Conservation (phyloP, 2,113 vertebrate genomes). For the Rhipidura dahli region DNA sequence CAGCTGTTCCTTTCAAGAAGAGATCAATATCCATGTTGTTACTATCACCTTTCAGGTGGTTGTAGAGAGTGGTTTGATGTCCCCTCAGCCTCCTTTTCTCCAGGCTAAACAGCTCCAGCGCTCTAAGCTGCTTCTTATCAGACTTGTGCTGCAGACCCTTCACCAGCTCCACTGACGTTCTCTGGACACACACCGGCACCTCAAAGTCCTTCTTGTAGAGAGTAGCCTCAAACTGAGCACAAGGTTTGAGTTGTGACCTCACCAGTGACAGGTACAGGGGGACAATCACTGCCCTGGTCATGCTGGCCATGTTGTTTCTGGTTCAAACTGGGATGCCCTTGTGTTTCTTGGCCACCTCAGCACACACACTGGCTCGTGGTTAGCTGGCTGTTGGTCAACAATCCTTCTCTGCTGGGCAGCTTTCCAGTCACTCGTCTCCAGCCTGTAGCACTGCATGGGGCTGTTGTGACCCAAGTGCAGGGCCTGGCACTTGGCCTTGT, state of each 20-base stretch:
- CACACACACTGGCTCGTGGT: background rate
- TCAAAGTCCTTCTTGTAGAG: background rate
- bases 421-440: background rate
- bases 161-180: background rate
- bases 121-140: background rate
- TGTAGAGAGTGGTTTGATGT: fast-evolving
- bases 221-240: background rate
- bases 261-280: background rate
- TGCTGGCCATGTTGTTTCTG: background rate
- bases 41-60: background rate
- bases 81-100: background rate
- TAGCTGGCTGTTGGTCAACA: background rate
- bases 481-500: too few species aligned
- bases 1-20: background rate
- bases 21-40: fast-evolving
- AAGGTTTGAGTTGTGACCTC: fast-evolving
- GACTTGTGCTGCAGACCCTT: background rate
- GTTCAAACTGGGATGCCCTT: background rate
- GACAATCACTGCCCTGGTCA: background rate
- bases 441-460: fast-evolving
- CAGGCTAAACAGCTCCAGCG: background rate
- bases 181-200: background rate
- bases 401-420: background rate
- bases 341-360: background rate
- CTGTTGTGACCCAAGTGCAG: background rate